These are phyloP conservation scores for Rhamnusium bicolor DNA, from an alignment of 2,888 invertebrate genomes.

Conservation along the genomic window DNA sequence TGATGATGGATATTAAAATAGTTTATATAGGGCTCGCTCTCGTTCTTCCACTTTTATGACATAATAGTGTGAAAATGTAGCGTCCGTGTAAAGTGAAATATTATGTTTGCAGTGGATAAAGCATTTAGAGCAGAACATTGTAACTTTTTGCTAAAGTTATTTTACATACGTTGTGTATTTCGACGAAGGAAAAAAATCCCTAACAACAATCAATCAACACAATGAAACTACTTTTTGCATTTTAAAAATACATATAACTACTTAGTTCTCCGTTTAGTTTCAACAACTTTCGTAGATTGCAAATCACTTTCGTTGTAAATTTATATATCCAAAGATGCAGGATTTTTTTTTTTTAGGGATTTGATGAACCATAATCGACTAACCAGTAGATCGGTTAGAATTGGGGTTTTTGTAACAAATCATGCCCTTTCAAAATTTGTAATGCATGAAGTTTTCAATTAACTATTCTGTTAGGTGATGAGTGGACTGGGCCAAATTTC, in stretches of 20 bases:
- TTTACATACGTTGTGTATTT: neutral
- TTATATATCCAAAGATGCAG: too few species aligned
- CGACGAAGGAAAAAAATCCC: neutral
- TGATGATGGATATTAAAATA: constrained; percentile 6
- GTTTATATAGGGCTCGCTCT: constrained; percentile 3
- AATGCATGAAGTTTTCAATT: too few species aligned
- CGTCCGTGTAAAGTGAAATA: constrained; percentile 13
- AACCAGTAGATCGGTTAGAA: too few species aligned
- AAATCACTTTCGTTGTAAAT: too few species aligned
- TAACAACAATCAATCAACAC: neutral
- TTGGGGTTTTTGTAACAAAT: too few species aligned
- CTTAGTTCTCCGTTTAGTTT: too few species aligned
- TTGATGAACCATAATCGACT: too few species aligned
- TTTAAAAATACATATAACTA: neutral
- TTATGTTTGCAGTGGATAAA: constrained; percentile 16
- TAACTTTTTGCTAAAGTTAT: constrained; percentile 3
- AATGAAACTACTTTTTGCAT: neutral
- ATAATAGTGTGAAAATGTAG: constrained; percentile 17
- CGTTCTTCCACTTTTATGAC: constrained; percentile 19
- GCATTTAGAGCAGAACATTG: constrained; percentile 24
- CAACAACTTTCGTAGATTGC: too few species aligned
- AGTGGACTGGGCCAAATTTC: too few species aligned
- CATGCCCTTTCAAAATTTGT: too few species aligned
- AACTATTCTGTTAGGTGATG: too few species aligned
- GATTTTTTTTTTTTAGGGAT: too few species aligned